Evolutionary conservation across 2,888 invertebrate genomes (phyloP), one percentile per base, ranked within the genome.

Genomic region (Cosmia pyralina): DNA sequence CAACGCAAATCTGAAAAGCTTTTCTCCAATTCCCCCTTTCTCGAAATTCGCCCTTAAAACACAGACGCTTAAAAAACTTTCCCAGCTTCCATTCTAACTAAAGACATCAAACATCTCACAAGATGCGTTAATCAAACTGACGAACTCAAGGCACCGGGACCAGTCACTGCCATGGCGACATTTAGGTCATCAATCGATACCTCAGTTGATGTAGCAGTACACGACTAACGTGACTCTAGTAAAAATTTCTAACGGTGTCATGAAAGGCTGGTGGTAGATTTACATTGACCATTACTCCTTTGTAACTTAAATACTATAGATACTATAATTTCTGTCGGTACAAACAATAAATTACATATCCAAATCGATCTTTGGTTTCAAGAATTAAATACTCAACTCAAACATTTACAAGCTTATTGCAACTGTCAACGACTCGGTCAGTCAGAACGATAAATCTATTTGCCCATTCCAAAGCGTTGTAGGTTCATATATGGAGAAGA

Each of bases 171-270:
- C 58, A 62, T 62, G 53, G 41, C 41, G 55, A 68, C 65, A 83
- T 83, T 81, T 81, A 71, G 83, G 81, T 81, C 81, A 79, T 79
- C 81, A 81, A 81, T 81, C 81, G 81, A 83, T 81, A 75, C 28
- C 46, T 60, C 19, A 63, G 70, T 79, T 67, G 58, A 70, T 65
- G 79, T 70, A 62, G 52, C 63, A 67, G 62, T 58, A n/a, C 57
- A 79, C 68, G 68, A n/a, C n/a, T n/a, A n/a, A n/a, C n/a, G n/a
- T n/a, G n/a, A n/a, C n/a, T n/a, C n/a, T 52, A 52, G 68, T 73
- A 68, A 70, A 83, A 83, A 74, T 46, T 19, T 67, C 11, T 67
- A 52, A 69, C 11, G 15, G 53, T 81, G 57, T 55, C 55, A 34
- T 65, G 48, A 63, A 67, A 41, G 10, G 62, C 48, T 58, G 19